Conservation (phyloP, 2,113 vertebrate species). For the Eurystomus gularis region DNA sequence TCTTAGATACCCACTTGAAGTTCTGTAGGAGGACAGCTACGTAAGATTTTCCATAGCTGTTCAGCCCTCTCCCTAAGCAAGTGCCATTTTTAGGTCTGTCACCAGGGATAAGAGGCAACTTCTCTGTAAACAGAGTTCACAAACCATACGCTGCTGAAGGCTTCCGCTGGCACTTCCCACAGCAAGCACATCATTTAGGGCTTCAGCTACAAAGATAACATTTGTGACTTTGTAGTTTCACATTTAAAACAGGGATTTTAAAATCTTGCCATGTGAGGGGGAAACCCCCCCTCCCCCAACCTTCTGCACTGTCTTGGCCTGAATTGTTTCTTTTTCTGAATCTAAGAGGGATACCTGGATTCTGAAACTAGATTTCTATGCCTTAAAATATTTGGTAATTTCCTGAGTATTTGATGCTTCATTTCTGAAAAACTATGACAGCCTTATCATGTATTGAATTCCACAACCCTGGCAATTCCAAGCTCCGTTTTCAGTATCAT, state of each 20-base stretch:
- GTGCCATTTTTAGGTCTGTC: conserved; percentile 17
- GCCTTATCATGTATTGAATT: neutral
- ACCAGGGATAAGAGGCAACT: neutral
- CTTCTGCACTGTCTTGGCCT: neutral
- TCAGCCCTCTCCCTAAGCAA: neutral
- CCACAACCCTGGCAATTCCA: neutral
- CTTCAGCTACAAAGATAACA: neutral
- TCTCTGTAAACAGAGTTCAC: neutral
- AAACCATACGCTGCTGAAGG: neutral
- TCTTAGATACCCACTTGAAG: neutral
- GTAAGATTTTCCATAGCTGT: neutral
- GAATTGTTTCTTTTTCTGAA: neutral
- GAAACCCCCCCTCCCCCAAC: neutral
- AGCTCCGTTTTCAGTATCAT: neutral
- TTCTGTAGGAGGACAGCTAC: neutral
- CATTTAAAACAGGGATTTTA: neutral
- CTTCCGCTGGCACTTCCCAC: neutral
- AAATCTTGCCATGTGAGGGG: neutral
- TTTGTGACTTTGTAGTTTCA: neutral
- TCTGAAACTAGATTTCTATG: neutral
- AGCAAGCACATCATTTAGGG: neutral
- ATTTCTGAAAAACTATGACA: neutral
- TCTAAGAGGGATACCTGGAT: neutral
- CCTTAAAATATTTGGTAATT: neutral
- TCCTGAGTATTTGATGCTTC: neutral